A percentile compares a stretch with the other conserved stretches of the same genome.
Evolutionary conservation across 2,113 vertebrate genomes (phyloP).

Genomic region (Apaloderma vittatum): DNA sequence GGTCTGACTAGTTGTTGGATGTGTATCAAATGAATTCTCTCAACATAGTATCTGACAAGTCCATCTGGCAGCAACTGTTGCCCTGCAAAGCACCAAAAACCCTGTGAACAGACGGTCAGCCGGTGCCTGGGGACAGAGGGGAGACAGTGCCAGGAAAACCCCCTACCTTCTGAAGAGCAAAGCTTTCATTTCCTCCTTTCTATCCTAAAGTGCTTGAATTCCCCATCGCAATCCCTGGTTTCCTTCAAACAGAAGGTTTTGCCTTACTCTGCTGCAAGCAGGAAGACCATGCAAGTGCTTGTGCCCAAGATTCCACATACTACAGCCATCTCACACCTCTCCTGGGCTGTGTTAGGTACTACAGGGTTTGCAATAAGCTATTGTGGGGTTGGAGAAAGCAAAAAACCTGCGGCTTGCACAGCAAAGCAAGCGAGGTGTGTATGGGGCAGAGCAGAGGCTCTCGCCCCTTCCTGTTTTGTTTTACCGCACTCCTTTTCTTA

Average conservation of each 20-base stretch:
- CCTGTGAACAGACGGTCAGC: rapidly evolving
- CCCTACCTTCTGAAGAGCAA: slow-evolving; percentile 1
- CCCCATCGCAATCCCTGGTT: not conserved
- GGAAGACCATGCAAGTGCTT: not conserved
- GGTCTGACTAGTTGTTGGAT: not conserved
- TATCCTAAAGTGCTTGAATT: not conserved
- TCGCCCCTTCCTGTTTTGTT: slow-evolving; percentile 70
- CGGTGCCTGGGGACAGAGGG: not conserved
- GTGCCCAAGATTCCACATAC: not conserved
- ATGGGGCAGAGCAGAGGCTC: not conserved
- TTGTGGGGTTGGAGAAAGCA: not conserved
- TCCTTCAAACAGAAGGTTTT: not conserved
- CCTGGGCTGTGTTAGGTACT: not conserved
- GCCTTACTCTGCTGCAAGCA: not conserved
- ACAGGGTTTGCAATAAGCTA: not conserved
- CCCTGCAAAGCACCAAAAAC: not conserved
- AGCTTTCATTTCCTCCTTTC: slow-evolving; percentile 13
- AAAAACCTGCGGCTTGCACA: not conserved
- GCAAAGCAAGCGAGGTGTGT: not conserved
- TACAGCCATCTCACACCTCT: not conserved
- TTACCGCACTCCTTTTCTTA: not conserved
- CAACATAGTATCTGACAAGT: not conserved
- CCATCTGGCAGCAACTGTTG: not conserved
- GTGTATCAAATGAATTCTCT: not conserved
- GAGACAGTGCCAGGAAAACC: not conserved